phyloP scores from a whole-genome alignment of 1,140 invertebrate species.

The Scylla paramamosain region DNA sequence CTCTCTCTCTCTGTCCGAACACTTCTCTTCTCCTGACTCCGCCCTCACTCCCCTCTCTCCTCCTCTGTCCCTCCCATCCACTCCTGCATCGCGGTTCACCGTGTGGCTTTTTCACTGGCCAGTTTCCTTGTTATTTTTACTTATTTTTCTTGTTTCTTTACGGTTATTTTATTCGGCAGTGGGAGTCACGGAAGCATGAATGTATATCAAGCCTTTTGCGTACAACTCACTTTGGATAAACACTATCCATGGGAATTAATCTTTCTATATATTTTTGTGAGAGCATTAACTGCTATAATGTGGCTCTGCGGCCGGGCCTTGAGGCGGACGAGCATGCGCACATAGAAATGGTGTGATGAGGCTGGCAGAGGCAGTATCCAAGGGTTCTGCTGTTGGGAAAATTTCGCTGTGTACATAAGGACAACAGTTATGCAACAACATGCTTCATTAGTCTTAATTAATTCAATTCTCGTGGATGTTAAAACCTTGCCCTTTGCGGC shows the following conservation, averaged over 20 bases:
- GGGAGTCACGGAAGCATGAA: background rate
- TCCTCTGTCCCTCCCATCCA: background rate
- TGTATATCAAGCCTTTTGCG: background rate
- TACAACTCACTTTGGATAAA: background rate
- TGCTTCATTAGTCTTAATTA: constrained; percentile 24
- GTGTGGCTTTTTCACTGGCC: constrained; percentile 10
- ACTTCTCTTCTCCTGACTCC: background rate
- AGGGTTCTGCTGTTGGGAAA: background rate
- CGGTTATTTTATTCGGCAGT: background rate
- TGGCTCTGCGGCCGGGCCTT: background rate
- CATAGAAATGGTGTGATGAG: too few species aligned
- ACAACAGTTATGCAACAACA: constrained; percentile 13
- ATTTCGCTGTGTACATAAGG: constrained; percentile 6
- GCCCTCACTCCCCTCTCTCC: background rate
- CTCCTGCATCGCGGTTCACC: background rate
- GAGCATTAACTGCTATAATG: background rate
- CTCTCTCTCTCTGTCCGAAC: too few species aligned
- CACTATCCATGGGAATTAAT: background rate
- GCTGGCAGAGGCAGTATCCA: background rate
- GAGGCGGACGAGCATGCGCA: too few species aligned
- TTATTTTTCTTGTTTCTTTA: constrained; percentile 16
- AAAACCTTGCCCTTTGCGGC: constrained; percentile 17
- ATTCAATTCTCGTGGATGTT: constrained; percentile 3
- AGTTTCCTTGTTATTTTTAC: constrained; percentile 15
- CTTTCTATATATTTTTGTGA: background rate